phyloP scores from a whole-genome alignment of 2,888 invertebrate genomes.

The Acanthopleura granulata region DNA sequence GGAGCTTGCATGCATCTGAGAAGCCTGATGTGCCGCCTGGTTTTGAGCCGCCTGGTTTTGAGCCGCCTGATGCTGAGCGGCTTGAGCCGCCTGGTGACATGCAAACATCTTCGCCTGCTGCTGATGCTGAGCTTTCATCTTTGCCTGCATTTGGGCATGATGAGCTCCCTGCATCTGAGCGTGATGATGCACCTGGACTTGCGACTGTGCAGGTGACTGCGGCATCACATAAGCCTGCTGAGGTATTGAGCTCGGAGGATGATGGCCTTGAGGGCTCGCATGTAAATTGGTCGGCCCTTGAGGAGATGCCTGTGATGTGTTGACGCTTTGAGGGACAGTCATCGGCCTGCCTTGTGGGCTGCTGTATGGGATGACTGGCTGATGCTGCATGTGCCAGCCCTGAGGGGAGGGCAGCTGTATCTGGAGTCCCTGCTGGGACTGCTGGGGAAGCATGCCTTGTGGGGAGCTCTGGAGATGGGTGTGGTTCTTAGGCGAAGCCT shows the following conservation, averaged over 20 bases:
- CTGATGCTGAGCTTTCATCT: slow-evolving; percentile 29
- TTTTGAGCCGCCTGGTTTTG: neutral
- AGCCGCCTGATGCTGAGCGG: slow-evolving; percentile 19
- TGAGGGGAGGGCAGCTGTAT: slow-evolving; percentile 21
- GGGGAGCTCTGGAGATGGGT: slow-evolving; percentile 28
- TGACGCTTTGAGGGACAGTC: neutral
- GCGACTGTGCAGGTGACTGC: slow-evolving; percentile 15
- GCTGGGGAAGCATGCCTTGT: slow-evolving; percentile 22
- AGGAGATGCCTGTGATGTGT: neutral
- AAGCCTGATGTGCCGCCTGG: neutral
- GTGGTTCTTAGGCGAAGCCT: neutral
- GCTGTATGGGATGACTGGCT: slow-evolving; percentile 16
- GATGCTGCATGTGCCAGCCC: slow-evolving; percentile 21
- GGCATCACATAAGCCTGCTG: slow-evolving; percentile 3
- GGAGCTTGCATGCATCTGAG: neutral
- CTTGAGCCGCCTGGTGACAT: slow-evolving; percentile 18
- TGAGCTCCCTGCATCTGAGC: slow-evolving; percentile 23
- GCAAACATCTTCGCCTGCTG: slow-evolving; percentile 31
- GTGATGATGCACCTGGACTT: slow-evolving; percentile 23
- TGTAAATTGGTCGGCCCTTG: slow-evolving; percentile 18
- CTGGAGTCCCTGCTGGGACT: slow-evolving; percentile 16
- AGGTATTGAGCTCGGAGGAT: neutral
- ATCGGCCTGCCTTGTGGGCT: neutral
- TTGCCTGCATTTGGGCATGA: slow-evolving; percentile 31
- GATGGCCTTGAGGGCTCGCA: neutral